These are phyloP conservation scores for Stercorarius parasiticus DNA, from an alignment of 2,113 vertebrate genomes.

Conservation along the genomic window DNA sequence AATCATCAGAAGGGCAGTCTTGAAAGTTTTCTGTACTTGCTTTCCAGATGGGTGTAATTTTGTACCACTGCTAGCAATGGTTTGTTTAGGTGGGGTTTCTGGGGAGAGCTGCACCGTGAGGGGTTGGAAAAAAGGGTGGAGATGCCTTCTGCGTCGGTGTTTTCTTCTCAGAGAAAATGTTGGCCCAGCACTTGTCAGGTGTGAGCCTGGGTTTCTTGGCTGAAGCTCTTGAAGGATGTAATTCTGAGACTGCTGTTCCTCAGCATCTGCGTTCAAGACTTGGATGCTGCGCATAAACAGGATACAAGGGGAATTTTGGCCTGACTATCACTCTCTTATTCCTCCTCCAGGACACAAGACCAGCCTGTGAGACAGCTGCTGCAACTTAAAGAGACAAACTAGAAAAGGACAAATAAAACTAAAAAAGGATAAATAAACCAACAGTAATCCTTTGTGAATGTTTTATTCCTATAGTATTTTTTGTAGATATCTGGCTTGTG, in stretches of 20 bases:
- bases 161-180: background rate
- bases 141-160: accelerated
- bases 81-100: background rate
- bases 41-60: background rate
- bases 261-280: background rate
- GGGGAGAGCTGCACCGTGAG: accelerated
- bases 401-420: background rate
- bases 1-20: background rate
- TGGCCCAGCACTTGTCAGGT: background rate
- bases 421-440: background rate
- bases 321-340: background rate
- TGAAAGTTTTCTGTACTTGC: background rate
- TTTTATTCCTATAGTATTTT: background rate
- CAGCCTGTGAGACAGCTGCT: slow-evolving; percentile 2
- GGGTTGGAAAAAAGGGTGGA: background rate
- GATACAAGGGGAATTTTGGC: background rate
- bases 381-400: background rate
- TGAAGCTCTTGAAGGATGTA: background rate
- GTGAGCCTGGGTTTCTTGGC: slow-evolving; percentile 2
- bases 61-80: background rate
- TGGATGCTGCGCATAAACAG: background rate
- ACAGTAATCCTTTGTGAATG: background rate
- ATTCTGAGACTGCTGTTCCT: background rate
- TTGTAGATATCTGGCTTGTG: background rate
- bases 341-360: background rate